Evolutionary conservation across 2,797 vertebrate genomes (phyloP).

Genomic region (Vultur gryphus): DNA sequence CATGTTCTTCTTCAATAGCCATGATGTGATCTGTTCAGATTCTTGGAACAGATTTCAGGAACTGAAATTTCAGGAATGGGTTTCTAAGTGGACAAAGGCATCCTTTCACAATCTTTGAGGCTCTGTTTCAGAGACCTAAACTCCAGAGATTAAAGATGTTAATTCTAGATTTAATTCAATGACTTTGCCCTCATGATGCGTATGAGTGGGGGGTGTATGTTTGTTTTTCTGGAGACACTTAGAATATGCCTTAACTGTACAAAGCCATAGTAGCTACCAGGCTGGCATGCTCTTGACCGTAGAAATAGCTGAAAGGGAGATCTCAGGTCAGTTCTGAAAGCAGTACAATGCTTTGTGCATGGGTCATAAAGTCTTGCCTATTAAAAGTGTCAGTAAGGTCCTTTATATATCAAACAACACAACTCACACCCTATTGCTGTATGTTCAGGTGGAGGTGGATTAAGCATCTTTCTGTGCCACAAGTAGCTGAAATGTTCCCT

Average conservation of each 20-base stretch:
- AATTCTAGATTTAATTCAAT: neutral
- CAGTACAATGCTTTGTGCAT: neutral
- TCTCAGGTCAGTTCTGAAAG: neutral
- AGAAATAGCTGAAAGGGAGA: neutral
- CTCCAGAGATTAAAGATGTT: neutral
- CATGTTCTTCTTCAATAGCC: neutral
- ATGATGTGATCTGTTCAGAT: neutral
- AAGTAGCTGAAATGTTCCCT: neutral
- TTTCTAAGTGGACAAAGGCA: neutral
- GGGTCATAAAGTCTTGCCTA: neutral
- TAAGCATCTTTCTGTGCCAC: neutral
- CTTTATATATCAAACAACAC: neutral
- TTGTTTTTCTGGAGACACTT: neutral
- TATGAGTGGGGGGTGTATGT: accelerated
- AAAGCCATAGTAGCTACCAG: neutral
- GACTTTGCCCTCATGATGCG: neutral
- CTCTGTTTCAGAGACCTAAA: neutral
- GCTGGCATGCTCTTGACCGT: accelerated
- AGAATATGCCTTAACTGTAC: accelerated
- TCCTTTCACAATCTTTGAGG: neutral
- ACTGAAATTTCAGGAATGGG: neutral
- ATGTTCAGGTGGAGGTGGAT: neutral
- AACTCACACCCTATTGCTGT: neutral
- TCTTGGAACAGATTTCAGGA: neutral
- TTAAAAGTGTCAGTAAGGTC: neutral